These are phyloP conservation scores for Drosophila putrida DNA, from an alignment of 2,888 invertebrate species.

Conservation along the genomic window DNA sequence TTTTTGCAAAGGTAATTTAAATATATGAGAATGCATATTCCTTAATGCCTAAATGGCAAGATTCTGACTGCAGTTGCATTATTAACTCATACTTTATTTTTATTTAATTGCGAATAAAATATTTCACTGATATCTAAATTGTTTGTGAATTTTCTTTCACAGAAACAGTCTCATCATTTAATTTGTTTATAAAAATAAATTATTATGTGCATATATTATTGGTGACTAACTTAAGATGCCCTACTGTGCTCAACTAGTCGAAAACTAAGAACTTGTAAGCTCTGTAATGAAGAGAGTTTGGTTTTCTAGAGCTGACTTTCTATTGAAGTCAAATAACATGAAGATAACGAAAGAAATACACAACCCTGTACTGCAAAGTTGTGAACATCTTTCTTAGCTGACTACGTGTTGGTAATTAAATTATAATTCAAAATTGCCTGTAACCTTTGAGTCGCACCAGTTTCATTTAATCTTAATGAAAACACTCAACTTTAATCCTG, in stretches of 20 bases:
- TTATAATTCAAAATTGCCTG: background rate
- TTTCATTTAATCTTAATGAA: background rate
- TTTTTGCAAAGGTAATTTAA: conserved; percentile 1
- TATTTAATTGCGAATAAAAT: background rate
- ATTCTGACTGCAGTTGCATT: background rate
- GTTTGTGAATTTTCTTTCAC: background rate
- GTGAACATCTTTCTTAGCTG: background rate
- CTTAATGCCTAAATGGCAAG: background rate
- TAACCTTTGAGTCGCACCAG: background rate
- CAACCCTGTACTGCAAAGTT: too few relatives aligned
- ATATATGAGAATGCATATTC: background rate
- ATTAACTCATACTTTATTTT: background rate
- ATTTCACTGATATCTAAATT: background rate
- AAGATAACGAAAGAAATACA: too few relatives aligned
- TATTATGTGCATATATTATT: conserved; percentile 5
- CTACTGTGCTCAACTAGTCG: too few relatives aligned
- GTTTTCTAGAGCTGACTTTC: too few relatives aligned
- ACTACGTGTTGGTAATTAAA: background rate
- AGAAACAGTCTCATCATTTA: background rate
- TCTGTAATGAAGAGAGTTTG: too few relatives aligned
- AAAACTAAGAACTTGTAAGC: too few relatives aligned
- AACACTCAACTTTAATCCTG: background rate
- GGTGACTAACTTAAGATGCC: background rate
- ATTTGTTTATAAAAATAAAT: background rate
- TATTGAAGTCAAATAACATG: too few relatives aligned